A percentile compares a stretch with the other conserved stretches of the same genome.
Evolutionary conservation across 2,113 vertebrate species (phyloP).

Genomic region (Aphyosemion australe): DNA sequence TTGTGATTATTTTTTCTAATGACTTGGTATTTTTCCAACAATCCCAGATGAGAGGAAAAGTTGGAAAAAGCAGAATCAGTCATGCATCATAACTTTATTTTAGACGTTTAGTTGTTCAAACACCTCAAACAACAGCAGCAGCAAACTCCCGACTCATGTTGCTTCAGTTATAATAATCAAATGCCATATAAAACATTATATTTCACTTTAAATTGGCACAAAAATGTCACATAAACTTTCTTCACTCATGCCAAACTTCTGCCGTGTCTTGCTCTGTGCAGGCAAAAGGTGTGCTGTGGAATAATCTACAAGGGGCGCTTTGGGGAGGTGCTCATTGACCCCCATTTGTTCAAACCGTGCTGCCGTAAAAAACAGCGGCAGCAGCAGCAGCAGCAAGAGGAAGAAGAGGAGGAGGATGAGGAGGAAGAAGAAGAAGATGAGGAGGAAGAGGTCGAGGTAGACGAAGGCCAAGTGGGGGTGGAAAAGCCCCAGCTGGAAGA

Average conservation of each 20-base stretch:
- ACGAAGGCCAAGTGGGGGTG: conserved; percentile 59
- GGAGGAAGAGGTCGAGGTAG: conserved; percentile 61
- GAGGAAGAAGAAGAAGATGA: conserved; percentile 60
- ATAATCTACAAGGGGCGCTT: conserved; percentile 98
- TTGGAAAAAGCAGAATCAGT: too few species aligned
- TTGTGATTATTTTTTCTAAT: too few species aligned
- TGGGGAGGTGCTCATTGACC: conserved; percentile 97
- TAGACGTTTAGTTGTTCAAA: too few species aligned
- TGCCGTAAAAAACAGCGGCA: conserved; percentile 89
- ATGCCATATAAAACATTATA: too few species aligned
- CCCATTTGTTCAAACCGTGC: conserved; percentile 97
- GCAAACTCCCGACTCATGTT: background rate
- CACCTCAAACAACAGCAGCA: too few species aligned
- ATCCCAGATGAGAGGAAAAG: too few species aligned
- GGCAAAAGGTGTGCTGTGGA: conserved; percentile 97
- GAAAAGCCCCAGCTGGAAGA: conserved; percentile 64
- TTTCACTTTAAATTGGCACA: background rate
- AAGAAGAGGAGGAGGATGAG: conserved; percentile 50
- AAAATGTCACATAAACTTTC: too few species aligned
- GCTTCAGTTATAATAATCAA: too few species aligned
- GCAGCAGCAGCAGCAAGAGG: conserved; percentile 64
- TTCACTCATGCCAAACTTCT: too few species aligned
- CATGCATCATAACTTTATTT: too few species aligned
- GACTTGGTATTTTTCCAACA: too few species aligned
- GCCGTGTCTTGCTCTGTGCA: conserved; percentile 44